Evolutionary conservation across 2,888 invertebrate species (phyloP).

Genomic region (Argynnis bischoffii): DNA sequence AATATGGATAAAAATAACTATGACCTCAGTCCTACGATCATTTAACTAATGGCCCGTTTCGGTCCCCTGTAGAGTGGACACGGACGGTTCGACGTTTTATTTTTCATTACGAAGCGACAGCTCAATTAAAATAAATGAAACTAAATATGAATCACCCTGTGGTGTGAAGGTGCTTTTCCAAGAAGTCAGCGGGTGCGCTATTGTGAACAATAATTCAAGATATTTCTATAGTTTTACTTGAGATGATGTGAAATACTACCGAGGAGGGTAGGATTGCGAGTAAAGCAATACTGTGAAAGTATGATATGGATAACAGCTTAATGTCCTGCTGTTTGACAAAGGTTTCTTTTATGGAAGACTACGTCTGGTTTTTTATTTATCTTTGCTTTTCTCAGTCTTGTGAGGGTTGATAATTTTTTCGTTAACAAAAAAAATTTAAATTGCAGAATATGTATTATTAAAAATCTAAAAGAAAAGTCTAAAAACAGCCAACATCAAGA

Average conservation of each 20-base stretch:
- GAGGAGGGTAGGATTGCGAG: background rate
- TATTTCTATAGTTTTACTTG: slow-evolving; percentile 36
- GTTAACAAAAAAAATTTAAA: too few species aligned
- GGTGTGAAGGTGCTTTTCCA: slow-evolving; percentile 50
- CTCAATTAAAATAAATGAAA: slow-evolving; percentile 50
- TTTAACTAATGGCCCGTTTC: slow-evolving; percentile 43
- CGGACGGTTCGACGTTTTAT: slow-evolving; percentile 42
- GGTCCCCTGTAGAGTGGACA: slow-evolving; percentile 44
- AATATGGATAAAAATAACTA: slow-evolving; percentile 39
- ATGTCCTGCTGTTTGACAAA: slow-evolving; percentile 15
- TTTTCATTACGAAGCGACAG: slow-evolving; percentile 47
- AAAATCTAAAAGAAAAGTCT: too few species aligned
- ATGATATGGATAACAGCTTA: slow-evolving; percentile 4
- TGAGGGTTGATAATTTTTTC: background rate
- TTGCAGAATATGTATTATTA: too few species aligned
- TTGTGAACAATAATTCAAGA: slow-evolving; percentile 39
- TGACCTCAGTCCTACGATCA: slow-evolving; percentile 40
- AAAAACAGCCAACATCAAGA: too few species aligned
- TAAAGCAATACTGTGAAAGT: slow-evolving; percentile 29
- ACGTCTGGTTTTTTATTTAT: background rate
- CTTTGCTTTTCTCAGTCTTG: background rate
- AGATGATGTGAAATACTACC: slow-evolving; percentile 15
- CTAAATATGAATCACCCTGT: slow-evolving; percentile 47
- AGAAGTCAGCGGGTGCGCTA: slow-evolving; percentile 63
- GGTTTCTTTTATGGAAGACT: slow-evolving; percentile 1